These are phyloP conservation scores for Actinia tenebrosa DNA, from an alignment of 64 coral and sea anemone genomes.

Conservation along the genomic window DNA sequence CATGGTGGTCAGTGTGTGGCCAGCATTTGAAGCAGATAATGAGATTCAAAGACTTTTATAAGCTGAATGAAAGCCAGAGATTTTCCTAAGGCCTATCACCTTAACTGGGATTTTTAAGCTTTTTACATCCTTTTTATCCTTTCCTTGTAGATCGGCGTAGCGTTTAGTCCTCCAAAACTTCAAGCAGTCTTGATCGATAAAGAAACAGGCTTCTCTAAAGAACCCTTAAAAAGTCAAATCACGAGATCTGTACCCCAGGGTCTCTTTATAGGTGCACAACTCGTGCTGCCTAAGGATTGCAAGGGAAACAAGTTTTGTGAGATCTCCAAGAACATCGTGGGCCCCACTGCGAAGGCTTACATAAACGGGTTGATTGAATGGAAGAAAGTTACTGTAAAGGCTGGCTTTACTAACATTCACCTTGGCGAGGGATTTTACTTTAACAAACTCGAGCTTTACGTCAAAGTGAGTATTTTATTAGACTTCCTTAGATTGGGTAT, in stretches of 20 bases:
- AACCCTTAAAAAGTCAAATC: constrained; percentile 60
- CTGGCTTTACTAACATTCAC: constrained; percentile 66
- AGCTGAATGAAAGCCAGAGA: too few species aligned
- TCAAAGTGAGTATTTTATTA: constrained; percentile 42
- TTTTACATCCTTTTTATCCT: not conserved
- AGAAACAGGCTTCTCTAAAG: constrained; percentile 80
- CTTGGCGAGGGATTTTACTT: constrained; percentile 76
- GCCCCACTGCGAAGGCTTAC: constrained; percentile 62
- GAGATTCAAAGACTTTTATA: too few species aligned
- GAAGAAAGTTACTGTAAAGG: constrained; percentile 60
- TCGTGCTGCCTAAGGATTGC: constrained; percentile 89
- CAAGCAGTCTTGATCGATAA: constrained; percentile 46
- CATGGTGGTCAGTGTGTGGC: too few species aligned
- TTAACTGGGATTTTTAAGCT: not conserved
- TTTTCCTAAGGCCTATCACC: not conserved
- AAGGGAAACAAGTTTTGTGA: constrained; percentile 86
- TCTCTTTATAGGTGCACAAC: constrained; percentile 72
- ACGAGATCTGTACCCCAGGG: constrained; percentile 41
- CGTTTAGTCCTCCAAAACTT: constrained; percentile 54
- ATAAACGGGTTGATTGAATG: constrained; percentile 69
- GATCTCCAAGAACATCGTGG: constrained; percentile 73
- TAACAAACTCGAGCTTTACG: constrained; percentile 73
- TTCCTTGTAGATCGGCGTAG: constrained; percentile 70
- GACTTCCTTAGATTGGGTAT: too few species aligned
- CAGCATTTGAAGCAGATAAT: too few species aligned